These are phyloP conservation scores for Nasonovia ribisnigri DNA, from an alignment of 2,888 invertebrate genomes.

Conservation along the genomic window DNA sequence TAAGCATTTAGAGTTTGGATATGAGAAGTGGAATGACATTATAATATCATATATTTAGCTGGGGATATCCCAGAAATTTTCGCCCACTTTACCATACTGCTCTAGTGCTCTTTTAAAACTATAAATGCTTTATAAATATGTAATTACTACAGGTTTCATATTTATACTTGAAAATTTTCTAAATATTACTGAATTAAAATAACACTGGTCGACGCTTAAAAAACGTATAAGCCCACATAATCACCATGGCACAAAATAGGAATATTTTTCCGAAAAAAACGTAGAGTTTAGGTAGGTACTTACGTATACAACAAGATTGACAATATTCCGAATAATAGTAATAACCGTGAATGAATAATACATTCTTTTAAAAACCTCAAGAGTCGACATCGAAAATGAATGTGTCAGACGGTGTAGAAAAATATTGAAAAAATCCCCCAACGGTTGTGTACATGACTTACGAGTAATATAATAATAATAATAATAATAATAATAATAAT, in stretches of 20 bases:
- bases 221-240: not conserved
- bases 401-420: not conserved
- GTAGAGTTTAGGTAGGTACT: not conserved
- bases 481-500: not conserved
- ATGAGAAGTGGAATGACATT: not conserved
- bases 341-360: not conserved
- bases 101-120: not conserved
- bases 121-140: not conserved
- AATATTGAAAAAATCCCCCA: not conserved
- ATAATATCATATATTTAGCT: not conserved
- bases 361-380: not conserved
- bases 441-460: not conserved
- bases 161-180: not conserved
- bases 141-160: not conserved
- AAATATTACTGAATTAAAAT: not conserved
- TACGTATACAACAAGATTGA: not conserved
- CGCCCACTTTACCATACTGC: not conserved
- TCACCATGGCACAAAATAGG: not conserved
- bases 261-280: not conserved
- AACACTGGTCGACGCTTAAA: not conserved
- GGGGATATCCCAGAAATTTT: not conserved
- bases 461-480: not conserved
- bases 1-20: not conserved
- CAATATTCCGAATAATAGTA: not conserved
- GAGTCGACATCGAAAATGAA: not conserved